Percentiles rank a stretch among this genome's conserved stretches.
These are phyloP conservation scores for Drosophila biarmipes DNA, from an alignment of 1,140 invertebrate genomes.

Conservation along the genomic window DNA sequence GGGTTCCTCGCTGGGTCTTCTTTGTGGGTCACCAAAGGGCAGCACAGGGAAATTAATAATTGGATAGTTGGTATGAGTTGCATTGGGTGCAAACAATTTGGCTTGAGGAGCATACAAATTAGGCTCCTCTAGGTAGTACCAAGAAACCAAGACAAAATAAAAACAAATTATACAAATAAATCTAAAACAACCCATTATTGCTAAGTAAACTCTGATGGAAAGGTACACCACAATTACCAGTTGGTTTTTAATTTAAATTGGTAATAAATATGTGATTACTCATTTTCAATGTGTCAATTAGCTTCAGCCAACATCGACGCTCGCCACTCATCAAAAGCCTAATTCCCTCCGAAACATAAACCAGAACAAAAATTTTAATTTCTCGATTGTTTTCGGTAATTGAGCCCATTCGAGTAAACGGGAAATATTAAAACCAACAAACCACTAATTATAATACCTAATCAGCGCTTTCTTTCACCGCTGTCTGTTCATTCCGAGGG, in stretches of 20 bases:
- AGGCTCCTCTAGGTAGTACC: neutral
- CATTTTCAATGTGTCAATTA: neutral
- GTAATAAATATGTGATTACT: neutral
- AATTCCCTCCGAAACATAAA: neutral
- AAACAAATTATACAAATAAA: too few species aligned
- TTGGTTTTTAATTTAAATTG: too few species aligned
- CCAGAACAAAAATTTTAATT: constrained; percentile 9
- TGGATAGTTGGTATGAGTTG: constrained; percentile 17
- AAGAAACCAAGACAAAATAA: neutral
- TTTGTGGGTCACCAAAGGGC: constrained; percentile 53
- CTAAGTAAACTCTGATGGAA: too few species aligned
- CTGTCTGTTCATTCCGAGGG: constrained; percentile 27
- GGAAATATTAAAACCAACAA: constrained; percentile 39
- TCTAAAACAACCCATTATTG: too few species aligned
- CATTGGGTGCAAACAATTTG: constrained; percentile 2
- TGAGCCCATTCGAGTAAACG: constrained; percentile 19
- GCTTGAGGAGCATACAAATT: neutral
- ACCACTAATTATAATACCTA: constrained; percentile 50
- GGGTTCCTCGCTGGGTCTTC: constrained; percentile 9
- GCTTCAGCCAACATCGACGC: neutral
- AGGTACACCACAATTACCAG: too few species aligned
- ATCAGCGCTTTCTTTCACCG: constrained; percentile 44
- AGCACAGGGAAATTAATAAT: constrained; percentile 54
- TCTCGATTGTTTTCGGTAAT: constrained; percentile 37
- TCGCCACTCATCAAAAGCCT: neutral